These are phyloP conservation scores for Centroberyx gerrardi DNA, from an alignment of 2,797 vertebrate species.

Conservation along the genomic window DNA sequence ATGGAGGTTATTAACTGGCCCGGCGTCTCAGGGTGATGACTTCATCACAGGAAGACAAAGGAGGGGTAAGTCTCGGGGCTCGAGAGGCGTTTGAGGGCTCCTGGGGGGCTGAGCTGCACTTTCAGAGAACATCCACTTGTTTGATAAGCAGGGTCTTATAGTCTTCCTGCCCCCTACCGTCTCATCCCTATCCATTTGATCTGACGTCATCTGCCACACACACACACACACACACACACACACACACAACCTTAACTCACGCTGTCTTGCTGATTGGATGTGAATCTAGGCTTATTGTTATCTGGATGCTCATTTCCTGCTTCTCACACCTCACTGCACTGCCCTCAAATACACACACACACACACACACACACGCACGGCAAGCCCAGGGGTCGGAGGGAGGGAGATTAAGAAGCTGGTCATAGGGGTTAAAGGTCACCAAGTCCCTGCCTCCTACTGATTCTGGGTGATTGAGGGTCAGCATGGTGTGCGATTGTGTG, in stretches of 20 bases:
- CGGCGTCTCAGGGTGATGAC: constrained; percentile 31
- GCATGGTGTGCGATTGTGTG: constrained; percentile 35
- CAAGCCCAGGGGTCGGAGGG: constrained; percentile 36
- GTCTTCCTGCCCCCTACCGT: constrained; percentile 70
- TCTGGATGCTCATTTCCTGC: constrained; percentile 84
- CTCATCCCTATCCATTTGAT: constrained; percentile 50
- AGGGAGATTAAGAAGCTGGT: constrained; percentile 71
- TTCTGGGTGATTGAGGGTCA: constrained; percentile 57
- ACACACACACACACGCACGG: constrained; percentile 38
- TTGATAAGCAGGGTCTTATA: constrained; percentile 56
- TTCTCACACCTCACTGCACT: constrained; percentile 76
- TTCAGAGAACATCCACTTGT: constrained; percentile 57
- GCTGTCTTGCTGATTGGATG: constrained; percentile 73
- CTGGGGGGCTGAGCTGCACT: constrained; percentile 66
- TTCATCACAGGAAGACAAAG: constrained; percentile 56
- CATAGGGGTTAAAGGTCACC: constrained; percentile 69
- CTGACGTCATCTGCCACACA: constrained; percentile 42
- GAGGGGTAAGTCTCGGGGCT: constrained; percentile 37
- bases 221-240: constrained; percentile 29
- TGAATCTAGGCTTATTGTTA: constrained; percentile 76
- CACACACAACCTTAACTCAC: constrained; percentile 54
- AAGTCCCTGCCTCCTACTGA: constrained; percentile 55
- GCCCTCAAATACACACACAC: constrained; percentile 38
- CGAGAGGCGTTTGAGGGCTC: constrained; percentile 46
- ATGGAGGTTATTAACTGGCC: constrained; percentile 40